A percentile compares a stretch with the other conserved stretches of the same genome.
Conservation (phyloP, 2,797 vertebrate species). For the Galagoides demidoff region DNA sequence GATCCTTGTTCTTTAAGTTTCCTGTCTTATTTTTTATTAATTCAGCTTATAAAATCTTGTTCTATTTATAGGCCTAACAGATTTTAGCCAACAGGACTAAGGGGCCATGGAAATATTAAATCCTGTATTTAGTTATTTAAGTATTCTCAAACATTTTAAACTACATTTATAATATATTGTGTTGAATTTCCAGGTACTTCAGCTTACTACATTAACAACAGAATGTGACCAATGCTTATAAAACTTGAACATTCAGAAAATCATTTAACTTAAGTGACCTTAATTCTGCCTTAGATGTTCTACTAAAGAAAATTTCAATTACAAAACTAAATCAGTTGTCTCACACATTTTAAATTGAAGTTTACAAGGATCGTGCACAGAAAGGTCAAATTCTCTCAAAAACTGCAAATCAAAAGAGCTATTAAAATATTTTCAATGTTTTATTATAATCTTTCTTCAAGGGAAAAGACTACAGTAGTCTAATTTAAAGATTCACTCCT, state of each 20-base stretch:
- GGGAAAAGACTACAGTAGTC: not conserved
- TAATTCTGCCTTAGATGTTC: not conserved
- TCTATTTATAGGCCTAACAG: not conserved
- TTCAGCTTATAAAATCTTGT: not conserved
- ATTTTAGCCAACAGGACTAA: not conserved
- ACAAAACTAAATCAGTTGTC: not conserved
- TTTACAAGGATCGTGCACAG: not conserved
- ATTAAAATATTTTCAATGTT: not conserved
- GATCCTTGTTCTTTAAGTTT: not conserved
- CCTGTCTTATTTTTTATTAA: not conserved
- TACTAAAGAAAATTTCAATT: not conserved
- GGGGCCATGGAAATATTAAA: not conserved
- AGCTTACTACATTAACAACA: not conserved
- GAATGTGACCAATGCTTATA: not conserved
- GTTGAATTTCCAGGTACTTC: not conserved
- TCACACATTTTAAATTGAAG: not conserved
- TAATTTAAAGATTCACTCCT: not conserved
- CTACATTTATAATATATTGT: not conserved
- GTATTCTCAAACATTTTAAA: not conserved
- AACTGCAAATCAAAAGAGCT: not conserved
- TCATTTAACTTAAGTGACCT: constrained; percentile 18
- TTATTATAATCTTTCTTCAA: not conserved
- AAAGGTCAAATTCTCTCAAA: not conserved
- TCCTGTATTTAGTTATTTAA: not conserved
- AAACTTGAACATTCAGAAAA: constrained; percentile 11